phyloP scores from a whole-genome alignment of 1,140 invertebrate genomes.

The Trachelipus rathkii region DNA sequence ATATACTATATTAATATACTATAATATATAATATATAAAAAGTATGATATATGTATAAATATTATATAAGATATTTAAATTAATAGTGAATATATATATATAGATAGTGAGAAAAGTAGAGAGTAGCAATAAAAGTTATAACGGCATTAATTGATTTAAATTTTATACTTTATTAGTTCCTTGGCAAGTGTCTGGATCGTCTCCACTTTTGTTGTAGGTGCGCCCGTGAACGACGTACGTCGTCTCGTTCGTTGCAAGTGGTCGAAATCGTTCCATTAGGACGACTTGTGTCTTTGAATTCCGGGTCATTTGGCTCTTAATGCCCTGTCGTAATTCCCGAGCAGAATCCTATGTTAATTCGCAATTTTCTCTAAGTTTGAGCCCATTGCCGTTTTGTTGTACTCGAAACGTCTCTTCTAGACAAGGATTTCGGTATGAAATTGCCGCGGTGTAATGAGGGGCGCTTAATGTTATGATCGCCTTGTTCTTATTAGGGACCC shows the following conservation, averaged over 20 bases:
- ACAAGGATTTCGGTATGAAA: not conserved
- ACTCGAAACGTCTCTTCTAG: slow-evolving; percentile 3
- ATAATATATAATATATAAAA: no score
- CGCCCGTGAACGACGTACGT: not conserved
- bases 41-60: slow-evolving; percentile 12
- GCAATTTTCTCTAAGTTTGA: slow-evolving; percentile 13
- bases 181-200: not conserved
- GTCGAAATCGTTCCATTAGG: slow-evolving; percentile 30
- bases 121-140: not conserved
- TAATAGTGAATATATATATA: not conserved
- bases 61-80: not conserved
- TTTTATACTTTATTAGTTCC: slow-evolving; percentile 8
- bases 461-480: slow-evolving; percentile 11
- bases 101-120: not conserved
- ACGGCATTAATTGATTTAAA: slow-evolving; percentile 2
- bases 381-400: slow-evolving; percentile 5
- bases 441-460: slow-evolving; percentile 6
- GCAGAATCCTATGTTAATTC: slow-evolving; percentile 7
- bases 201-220: not conserved
- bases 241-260: slow-evolving; percentile 7
- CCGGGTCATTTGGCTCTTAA: slow-evolving; percentile 44
- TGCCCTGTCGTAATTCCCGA: slow-evolving; percentile 41
- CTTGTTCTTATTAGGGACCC: slow-evolving; percentile 11
- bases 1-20: no score
- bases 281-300: slow-evolving; percentile 43